These are phyloP conservation scores for Mythimna impura DNA, from an alignment of 2,888 invertebrate genomes.

Conservation along the genomic window DNA sequence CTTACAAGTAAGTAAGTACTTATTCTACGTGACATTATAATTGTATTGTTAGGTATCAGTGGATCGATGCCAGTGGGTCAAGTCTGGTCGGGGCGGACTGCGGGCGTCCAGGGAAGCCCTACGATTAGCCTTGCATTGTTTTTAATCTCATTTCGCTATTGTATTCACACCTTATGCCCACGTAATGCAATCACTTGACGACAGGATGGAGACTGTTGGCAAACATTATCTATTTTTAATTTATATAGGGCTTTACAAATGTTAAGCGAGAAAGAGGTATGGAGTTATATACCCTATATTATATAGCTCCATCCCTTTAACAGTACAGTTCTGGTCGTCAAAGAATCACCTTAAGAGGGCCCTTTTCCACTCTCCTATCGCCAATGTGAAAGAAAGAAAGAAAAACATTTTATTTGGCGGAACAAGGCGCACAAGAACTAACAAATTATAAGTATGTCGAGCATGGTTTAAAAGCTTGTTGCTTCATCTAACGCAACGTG, in stretches of 20 bases:
- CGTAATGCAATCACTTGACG: constrained; percentile 43
- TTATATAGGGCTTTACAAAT: neutral
- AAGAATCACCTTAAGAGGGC: too few species aligned
- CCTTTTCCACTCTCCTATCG: too few species aligned
- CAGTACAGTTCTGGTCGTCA: too few species aligned
- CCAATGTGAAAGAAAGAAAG: too few species aligned
- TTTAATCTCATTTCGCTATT: constrained; percentile 80
- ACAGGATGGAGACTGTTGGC: constrained; percentile 20
- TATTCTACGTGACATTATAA: constrained; percentile 35
- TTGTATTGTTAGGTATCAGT: constrained; percentile 59
- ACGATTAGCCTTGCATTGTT: constrained; percentile 76
- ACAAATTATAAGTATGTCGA: too few species aligned
- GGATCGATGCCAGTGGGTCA: constrained; percentile 78
- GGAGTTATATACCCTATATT: too few species aligned
- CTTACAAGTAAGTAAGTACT: constrained; percentile 11
- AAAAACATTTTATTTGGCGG: too few species aligned
- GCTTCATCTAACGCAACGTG: too few species aligned
- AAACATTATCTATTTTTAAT: constrained; percentile 26
- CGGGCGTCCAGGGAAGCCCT: constrained; percentile 77
- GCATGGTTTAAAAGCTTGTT: too few species aligned
- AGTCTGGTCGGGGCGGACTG: constrained; percentile 69
- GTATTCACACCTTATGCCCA: constrained; percentile 65
- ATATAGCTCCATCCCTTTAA: too few species aligned
- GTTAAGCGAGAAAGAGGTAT: too few species aligned
- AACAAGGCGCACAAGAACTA: too few species aligned